Evolutionary conservation across 2,888 invertebrate species (phyloP), one percentile per base, ranked within the genome.

Genomic region (Proisotoma minuta): DNA sequence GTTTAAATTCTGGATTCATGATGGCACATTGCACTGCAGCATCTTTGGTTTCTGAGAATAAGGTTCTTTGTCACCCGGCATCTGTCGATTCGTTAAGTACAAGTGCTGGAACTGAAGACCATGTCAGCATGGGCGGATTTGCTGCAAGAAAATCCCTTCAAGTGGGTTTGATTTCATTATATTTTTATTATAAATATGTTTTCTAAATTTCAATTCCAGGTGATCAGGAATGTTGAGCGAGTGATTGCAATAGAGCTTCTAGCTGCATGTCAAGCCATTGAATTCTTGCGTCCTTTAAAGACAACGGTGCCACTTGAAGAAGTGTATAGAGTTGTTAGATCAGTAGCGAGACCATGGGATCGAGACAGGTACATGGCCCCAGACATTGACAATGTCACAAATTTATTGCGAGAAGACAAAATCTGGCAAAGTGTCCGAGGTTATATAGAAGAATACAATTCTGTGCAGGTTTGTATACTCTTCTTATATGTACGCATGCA

Each of bases 41-140:
- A 20, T 78, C 85, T 29, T 76, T 85, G 34, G 84, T 84, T 23
- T 85, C 85, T 0, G 85, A 86, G 76, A 86, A 86, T 78, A 86
- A 86, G 75, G 84, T 84, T 1, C 76, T 86, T 23, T 85, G 85
- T 71, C 86, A 86, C 76, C 86, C 86, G 1, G 81, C 85, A 1
- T 84, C 84, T 1, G 84, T 84, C 26, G 86, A 86, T 76, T 84
- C 84, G 24, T 77, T 86, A 68, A 82, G 84, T 50, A 86, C 85
- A 1, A 84, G 83, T 72, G 85, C 84, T 23, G 84, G 84, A 10
- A 84, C 84, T 27, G 86, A 86, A 75, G 86, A 86, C 76, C 86
- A 86, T 76, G 86, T 86, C 47, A 84, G 84, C 10, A 86, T 86
- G 86, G 86, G 85, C 18, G 84, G 84, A 10, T 86, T 83, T 75